Conservation (phyloP, 2,113 vertebrate species). For the Phocoena phocoena region DNA sequence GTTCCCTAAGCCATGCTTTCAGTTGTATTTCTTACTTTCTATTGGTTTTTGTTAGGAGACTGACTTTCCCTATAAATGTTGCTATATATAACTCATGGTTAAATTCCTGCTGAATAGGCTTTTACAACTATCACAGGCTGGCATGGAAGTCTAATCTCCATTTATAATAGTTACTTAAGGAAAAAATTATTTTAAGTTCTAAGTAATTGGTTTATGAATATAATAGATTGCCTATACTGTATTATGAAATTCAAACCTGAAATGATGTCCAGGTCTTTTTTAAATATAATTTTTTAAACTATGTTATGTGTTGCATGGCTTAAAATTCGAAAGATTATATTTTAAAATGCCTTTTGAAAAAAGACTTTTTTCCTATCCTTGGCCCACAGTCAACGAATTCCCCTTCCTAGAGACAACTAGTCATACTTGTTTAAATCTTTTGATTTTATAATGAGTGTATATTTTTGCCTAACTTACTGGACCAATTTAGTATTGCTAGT, state of each 20-base stretch:
- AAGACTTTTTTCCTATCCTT: background rate
- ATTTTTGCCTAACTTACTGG: constrained; percentile 21
- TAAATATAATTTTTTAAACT: background rate
- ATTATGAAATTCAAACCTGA: constrained; percentile 45
- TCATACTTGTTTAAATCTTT: constrained; percentile 22
- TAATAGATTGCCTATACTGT: background rate
- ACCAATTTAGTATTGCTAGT: background rate
- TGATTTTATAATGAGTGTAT: background rate
- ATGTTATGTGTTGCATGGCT: background rate
- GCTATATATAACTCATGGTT: background rate
- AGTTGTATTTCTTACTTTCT: constrained; percentile 19
- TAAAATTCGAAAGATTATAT: constrained; percentile 18
- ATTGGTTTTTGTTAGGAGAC: background rate
- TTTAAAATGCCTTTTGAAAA: background rate
- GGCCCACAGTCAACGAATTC: background rate
- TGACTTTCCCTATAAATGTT: constrained; percentile 12
- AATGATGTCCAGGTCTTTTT: background rate
- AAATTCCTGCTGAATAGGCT: constrained; percentile 16
- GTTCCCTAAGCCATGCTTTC: background rate
- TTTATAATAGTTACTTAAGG: constrained; percentile 28
- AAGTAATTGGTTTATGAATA: constrained; percentile 8
- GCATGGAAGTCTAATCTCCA: background rate
- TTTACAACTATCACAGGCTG: background rate
- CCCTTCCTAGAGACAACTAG: background rate
- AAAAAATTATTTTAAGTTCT: constrained; percentile 38